A percentile compares a stretch with the other conserved stretches of the same genome.
Evolutionary conservation across 2,888 invertebrate genomes (phyloP).

Genomic region (Agonum fuliginosum): DNA sequence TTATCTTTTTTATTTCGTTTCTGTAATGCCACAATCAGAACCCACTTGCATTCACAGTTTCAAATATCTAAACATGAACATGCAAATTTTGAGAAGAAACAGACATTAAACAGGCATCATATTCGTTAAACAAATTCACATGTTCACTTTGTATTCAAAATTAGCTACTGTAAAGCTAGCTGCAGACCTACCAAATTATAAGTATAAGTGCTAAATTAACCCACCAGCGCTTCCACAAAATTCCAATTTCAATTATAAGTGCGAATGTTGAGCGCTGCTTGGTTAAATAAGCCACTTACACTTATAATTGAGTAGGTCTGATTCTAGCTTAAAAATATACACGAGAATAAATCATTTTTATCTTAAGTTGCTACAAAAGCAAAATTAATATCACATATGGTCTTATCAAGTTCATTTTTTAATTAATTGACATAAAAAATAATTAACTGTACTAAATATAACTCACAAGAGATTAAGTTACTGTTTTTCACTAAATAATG

Average conservation of each 20-base stretch:
- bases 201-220: no score
- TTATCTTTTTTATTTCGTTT: slow-evolving; percentile 83
- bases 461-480: background rate
- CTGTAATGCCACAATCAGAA: slow-evolving; percentile 64
- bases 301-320: no score
- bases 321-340: background rate
- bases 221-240: no score
- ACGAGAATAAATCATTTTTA: background rate
- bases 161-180: no score
- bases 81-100: slow-evolving; percentile 58
- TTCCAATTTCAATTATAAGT: no score
- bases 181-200: no score
- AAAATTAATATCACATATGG: slow-evolving; percentile 17
- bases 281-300: no score
- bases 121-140: no score
- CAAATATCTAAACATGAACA: slow-evolving; percentile 29
- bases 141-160: no score
- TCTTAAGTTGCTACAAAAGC: background rate
- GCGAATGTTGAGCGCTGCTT: no score
- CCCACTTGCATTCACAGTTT: slow-evolving; percentile 36
- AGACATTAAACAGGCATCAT: no score
- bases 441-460: background rate
- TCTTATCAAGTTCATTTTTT: slow-evolving; percentile 4
- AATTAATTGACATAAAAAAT: slow-evolving; percentile 4
- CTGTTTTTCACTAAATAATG: background rate